A percentile compares a stretch with the other conserved stretches of the same genome.
Evolutionary conservation across 1,140 invertebrate genomes (phyloP).

Genomic region (Drosophila setifemur): DNA sequence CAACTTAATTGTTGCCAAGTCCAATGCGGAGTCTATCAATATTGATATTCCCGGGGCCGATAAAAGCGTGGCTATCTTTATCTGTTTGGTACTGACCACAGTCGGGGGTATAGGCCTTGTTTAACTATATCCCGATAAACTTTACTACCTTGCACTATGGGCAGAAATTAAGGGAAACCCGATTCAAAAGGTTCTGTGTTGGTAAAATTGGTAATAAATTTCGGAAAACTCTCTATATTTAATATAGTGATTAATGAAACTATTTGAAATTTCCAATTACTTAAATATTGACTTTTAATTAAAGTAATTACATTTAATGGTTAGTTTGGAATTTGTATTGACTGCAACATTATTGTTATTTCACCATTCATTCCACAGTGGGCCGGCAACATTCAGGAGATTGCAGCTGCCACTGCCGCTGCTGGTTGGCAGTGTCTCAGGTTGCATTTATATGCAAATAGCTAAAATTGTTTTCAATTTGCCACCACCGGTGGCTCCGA

Average conservation of each 20-base stretch:
- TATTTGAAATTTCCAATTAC: no score
- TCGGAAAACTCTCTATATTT: no score
- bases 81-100: constrained; percentile 13
- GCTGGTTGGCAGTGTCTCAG: constrained; percentile 48
- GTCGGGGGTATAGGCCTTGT: constrained; percentile 1
- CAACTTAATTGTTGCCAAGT: constrained; percentile 26
- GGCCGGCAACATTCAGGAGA: constrained; percentile 29
- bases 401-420: constrained; percentile 27
- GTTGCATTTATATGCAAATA: constrained; percentile 80
- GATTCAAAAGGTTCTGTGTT: no score
- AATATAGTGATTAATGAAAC: no score
- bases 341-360: no score
- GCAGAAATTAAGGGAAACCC: neutral
- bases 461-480: constrained; percentile 81
- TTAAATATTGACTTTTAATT: no score
- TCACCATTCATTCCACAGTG: constrained; percentile 25
- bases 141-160: constrained; percentile 23
- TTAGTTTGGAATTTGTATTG: no score
- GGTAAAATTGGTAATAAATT: no score
- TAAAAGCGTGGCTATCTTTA: constrained; percentile 49
- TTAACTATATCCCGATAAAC: constrained; percentile 30
- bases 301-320: no score
- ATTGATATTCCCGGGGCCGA: constrained; percentile 40
- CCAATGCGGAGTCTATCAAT: constrained; percentile 25
- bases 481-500: constrained; percentile 51